Percentiles rank a stretch among this genome's conserved stretches.
phyloP scores from a whole-genome alignment of 1,140 invertebrate genomes.

The Papilio xuthus region DNA sequence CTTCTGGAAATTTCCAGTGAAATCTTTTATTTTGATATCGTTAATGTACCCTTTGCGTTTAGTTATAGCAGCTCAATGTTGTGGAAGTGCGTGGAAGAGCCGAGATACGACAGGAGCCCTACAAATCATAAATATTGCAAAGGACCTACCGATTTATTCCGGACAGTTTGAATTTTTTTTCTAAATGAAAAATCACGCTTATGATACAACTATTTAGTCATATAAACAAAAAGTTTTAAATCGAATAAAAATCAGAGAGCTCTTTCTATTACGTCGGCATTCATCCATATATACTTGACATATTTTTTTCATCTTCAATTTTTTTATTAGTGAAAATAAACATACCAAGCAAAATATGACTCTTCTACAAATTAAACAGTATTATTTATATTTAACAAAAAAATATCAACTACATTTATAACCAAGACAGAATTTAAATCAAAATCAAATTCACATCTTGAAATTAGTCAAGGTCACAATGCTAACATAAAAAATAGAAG shows the following conservation, averaged over 20 bases:
- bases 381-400: too few species aligned
- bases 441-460: too few species aligned
- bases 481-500: too few species aligned
- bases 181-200: conserved; percentile 38
- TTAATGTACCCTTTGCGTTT: conserved; percentile 46
- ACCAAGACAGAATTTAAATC: too few species aligned
- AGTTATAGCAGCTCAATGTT: conserved; percentile 52
- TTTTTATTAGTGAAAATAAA: too few species aligned
- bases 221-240: not conserved
- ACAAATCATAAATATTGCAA: conserved; percentile 61
- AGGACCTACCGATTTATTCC: conserved; percentile 54
- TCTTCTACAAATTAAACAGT: too few species aligned
- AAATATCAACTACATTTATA: too few species aligned
- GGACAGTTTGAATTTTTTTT: conserved; percentile 54
- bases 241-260: not conserved
- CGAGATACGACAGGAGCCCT: conserved; percentile 53
- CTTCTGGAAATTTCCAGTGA: not conserved
- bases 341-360: too few species aligned
- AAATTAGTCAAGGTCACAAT: too few species aligned
- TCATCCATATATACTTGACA: not conserved
- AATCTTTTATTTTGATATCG: conserved; percentile 42
- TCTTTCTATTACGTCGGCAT: not conserved
- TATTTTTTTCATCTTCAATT: not conserved
- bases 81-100: conserved; percentile 56
- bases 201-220: not conserved